These are phyloP conservation scores for Polia nebulosa DNA, from an alignment of 2,888 invertebrate species.

Conservation along the genomic window DNA sequence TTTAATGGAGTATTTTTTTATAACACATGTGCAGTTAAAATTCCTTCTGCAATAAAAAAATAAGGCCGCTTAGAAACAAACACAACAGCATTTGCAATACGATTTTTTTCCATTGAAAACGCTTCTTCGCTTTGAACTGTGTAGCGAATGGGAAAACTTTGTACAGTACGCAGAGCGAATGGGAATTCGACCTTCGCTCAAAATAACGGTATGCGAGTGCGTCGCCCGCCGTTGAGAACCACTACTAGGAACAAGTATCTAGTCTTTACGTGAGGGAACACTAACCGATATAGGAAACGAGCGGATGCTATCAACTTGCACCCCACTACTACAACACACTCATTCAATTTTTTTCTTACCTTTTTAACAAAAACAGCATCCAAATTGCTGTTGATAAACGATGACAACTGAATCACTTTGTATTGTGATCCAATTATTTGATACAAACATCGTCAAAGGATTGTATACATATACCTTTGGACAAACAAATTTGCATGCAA, in stretches of 20 bases:
- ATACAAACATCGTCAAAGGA: background rate
- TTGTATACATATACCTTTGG: background rate
- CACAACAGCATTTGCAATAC: background rate
- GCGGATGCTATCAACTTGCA: conserved; percentile 23
- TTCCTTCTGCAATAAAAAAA: conserved; percentile 5
- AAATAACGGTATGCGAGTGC: conserved; percentile 20
- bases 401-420: conserved; percentile 2
- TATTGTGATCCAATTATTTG: conserved; percentile 7
- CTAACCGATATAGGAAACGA: conserved; percentile 20
- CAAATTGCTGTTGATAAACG: conserved; percentile 22
- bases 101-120: background rate
- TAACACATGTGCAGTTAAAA: background rate
- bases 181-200: conserved; percentile 58
- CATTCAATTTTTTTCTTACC: conserved; percentile 20
- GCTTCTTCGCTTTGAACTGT: conserved; percentile 11
- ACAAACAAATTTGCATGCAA: conserved; percentile 12
- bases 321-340: conserved; percentile 7
- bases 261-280: conserved; percentile 32
- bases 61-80: background rate
- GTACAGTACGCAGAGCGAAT: conserved; percentile 27
- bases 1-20: background rate
- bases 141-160: conserved; percentile 59
- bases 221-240: conserved; percentile 35
- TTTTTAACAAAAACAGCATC: conserved; percentile 6
- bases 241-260: conserved; percentile 12